Evolutionary conservation across 2,113 vertebrate species (phyloP), one percentile per base, ranked within the genome.

Genomic region (Albula goreensis): DNA sequence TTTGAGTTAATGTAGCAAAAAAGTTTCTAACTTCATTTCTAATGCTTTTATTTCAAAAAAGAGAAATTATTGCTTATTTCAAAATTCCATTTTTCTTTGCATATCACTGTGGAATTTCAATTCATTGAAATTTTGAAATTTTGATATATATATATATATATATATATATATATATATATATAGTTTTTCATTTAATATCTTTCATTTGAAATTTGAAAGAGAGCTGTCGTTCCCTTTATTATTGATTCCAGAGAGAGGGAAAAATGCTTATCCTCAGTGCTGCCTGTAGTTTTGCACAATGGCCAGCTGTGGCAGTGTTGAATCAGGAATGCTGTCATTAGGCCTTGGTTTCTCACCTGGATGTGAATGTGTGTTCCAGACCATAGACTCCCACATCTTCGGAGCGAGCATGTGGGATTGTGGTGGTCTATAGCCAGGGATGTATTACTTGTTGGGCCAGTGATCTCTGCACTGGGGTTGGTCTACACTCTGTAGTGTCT

Each of bases 251-350:
- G 13, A 31, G 22, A 6, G 51, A 60, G 78, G 49, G 41, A 74
- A 2, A 51, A 49, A 51, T 1, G 86, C 89, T 87, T 88, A 88
- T 88, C 87, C 87, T 89, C 79, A 87, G 86, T 81, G 60, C 84
- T 86, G 83, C 63, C 74, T 88, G 86, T 50, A 87, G 25, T 85
- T 91, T 78, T 74, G 17, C 6, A 11, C 17, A 81, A 50, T 22
- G 63, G n/a, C 94, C 94, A 94, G 91, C 51, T 85, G 93, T 82
- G 92, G 95, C 95, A 94, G 90, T 91, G 90, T 94, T 94, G 92
- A 89, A 89, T 93, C 87, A 93, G 10, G 89, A 88, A 94, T 92
- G 60, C 13, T 52, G 78, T 48, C 77, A 22, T 15, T 41, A 80
- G 60, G 25, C 57, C 12, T 63, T 15, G 56, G 31, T 22, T 12